Evolutionary conservation across 2,888 invertebrate genomes (phyloP), one percentile per base, ranked within the genome.

Genomic region (Patella caerulea): DNA sequence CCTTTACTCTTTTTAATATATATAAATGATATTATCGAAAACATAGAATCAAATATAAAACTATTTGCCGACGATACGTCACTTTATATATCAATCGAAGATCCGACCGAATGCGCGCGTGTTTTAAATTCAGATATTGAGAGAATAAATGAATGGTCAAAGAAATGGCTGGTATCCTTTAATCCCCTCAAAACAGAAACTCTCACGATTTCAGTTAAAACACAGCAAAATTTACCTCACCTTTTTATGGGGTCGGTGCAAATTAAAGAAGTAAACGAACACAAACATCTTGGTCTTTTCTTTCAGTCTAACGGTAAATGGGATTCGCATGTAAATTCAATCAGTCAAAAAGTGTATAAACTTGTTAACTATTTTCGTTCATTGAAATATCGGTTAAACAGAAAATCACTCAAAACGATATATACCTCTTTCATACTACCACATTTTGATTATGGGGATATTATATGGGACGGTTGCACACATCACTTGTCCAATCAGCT

Each of bases 391-490:
- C n/a, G 65, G 24, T 19, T 65, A 19, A 19, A n/a, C 19, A 65
- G 65, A 65, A 65, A 65, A 65, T 65, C 65, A 65, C 65, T 65
- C 24, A 19, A 65, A 65, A 17, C n/a, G 7, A n/a, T 65, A 7
- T 65, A 65, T 19, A 65, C n/a, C n/a, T 19, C n/a, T 19, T 65
- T 65, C 65, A 65, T 65, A n/a, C 65, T 65, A 19, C 65, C 65
- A 12, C n/a, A 19, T 19, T 65, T 19, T 19, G 65, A 65, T 65
- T 65, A 65, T n/a, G n/a, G 65, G n/a, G 65, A 65, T 19, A 19
- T 65, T 19, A n/a, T 65, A 7, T 65, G 65, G 65, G 24, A 65
- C 14, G 24, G 24, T 19, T 65, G 65, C n/a, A 65, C 11, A 11
- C 24, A 19, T 19, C 65, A 65, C 19, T n/a, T 19, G 19, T n/a